Percentiles rank a stretch among this genome's conserved stretches.
These are phyloP conservation scores for Phortica variegata DNA, from an alignment of 1,140 invertebrate species.

Conservation along the genomic window DNA sequence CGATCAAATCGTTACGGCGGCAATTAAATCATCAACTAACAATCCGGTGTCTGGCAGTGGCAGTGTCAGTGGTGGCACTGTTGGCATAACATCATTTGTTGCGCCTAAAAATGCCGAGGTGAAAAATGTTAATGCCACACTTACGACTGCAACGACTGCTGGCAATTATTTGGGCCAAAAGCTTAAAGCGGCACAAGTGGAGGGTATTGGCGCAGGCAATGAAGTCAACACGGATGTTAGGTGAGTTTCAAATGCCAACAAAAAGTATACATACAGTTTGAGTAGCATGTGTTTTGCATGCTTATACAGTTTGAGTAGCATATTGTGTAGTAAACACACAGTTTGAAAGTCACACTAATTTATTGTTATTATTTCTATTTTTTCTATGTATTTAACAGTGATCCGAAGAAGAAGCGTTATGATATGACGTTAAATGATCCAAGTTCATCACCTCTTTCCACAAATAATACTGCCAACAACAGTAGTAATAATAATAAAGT, in stretches of 20 bases:
- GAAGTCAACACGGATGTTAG: constrained; percentile 48
- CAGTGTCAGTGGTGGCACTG: no score
- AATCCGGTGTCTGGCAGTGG: not conserved
- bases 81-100: no score
- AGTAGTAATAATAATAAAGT: constrained; percentile 13
- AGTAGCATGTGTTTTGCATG: no score
- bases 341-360: no score
- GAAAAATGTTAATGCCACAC: constrained; percentile 18
- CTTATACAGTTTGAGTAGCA: not conserved
- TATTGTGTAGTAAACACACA: no score
- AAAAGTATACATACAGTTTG: no score
- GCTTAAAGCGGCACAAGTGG: constrained; percentile 49
- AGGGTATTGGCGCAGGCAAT: constrained; percentile 47
- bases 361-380: no score
- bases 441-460: not conserved
- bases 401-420: constrained; percentile 51
- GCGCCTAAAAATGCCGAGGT: not conserved
- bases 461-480: constrained; percentile 1
- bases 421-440: constrained; percentile 18
- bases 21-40: not conserved
- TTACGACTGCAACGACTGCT: constrained; percentile 41
- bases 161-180: constrained; percentile 50
- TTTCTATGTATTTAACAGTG: constrained; percentile 25
- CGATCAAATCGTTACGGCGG: constrained; percentile 3
- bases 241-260: no score